phyloP scores from a whole-genome alignment of 53 echinoderm and acorn worm species.

The Henricia sp. region DNA sequence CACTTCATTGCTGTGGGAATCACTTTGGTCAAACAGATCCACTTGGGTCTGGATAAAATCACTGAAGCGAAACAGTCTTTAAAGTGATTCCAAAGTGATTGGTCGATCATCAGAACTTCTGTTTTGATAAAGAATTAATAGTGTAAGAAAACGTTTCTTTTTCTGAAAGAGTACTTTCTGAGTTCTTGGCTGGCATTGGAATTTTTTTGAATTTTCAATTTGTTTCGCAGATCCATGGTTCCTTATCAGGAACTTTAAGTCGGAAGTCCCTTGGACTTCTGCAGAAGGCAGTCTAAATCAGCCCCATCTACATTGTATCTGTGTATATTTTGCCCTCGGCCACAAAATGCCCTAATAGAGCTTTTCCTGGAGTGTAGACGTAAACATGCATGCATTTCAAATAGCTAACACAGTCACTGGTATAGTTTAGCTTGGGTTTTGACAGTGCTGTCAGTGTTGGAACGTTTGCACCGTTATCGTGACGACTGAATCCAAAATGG shows the following conservation, averaged over 20 bases:
- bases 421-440: conserved; percentile 3
- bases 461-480: not conserved
- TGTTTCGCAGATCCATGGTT: conserved; percentile 12
- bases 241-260: conserved; percentile 30
- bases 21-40: too few relatives aligned
- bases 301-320: not conserved
- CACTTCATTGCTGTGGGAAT: too few relatives aligned
- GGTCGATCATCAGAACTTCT: not conserved
- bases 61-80: not conserved
- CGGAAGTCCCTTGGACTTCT: conserved; percentile 38
- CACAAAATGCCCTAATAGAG: conserved; percentile 38
- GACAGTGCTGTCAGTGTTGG: not conserved
- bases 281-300: conserved; percentile 2
- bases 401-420: conserved; percentile 30
- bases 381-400: not conserved
- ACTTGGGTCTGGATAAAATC: not conserved
- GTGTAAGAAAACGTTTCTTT: too few relatives aligned
- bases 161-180: not conserved
- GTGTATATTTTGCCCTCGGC: conserved; percentile 30
- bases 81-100: not conserved
- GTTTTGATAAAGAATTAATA: too few relatives aligned
- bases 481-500: conserved; percentile 26
- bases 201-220: not conserved
- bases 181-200: not conserved
- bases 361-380: conserved; percentile 31